These are phyloP conservation scores for Trachymyrmex cornetzi DNA, from an alignment of 1,140 invertebrate genomes.

Conservation along the genomic window DNA sequence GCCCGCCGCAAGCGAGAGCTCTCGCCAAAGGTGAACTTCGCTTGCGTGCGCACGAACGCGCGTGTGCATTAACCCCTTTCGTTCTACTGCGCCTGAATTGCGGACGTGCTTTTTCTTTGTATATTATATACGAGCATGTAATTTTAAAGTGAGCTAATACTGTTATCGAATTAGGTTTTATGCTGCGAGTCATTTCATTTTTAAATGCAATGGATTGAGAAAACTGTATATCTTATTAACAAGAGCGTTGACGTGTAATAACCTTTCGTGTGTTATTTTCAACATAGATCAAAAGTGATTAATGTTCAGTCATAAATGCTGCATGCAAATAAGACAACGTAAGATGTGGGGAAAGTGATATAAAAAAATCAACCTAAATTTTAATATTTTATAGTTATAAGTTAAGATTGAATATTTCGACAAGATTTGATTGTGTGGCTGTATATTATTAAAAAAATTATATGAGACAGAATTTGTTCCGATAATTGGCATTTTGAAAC, in stretches of 20 bases:
- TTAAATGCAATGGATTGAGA: neutral
- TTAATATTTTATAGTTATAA: neutral
- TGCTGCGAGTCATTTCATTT: neutral
- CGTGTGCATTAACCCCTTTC: conserved; percentile 15
- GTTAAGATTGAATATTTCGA: neutral
- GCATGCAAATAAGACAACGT: neutral
- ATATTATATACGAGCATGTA: neutral
- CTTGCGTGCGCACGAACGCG: neutral
- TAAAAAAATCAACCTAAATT: neutral
- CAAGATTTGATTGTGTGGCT: neutral
- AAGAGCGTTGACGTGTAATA: neutral
- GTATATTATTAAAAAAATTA: neutral
- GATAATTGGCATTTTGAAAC: neutral
- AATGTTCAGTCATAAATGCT: neutral
- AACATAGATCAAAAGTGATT: neutral
- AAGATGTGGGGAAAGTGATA: neutral
- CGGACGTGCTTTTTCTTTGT: neutral
- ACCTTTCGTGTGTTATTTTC: neutral
- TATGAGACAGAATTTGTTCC: neutral
- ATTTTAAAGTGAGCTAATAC: conserved; percentile 1
- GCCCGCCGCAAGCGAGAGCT: neutral
- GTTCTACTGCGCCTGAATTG: neutral
- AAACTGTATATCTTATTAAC: neutral
- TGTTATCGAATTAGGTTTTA: neutral
- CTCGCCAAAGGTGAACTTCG: conserved; percentile 14